Conservation (phyloP, 2,797 vertebrate species). For the Gadopsis bispinosus region DNA sequence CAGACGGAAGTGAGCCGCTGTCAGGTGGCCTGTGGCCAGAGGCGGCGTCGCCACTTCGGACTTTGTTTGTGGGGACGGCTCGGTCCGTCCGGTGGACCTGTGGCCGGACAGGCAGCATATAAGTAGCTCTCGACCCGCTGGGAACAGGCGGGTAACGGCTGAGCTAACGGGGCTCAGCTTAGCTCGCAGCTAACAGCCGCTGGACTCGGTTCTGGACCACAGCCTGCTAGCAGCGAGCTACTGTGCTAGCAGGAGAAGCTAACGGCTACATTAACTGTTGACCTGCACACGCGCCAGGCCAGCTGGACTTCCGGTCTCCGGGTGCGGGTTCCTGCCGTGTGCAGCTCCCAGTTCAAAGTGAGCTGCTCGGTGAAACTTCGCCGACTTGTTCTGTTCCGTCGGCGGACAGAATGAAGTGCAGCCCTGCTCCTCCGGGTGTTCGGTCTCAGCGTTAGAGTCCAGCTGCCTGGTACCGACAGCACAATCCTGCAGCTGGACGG, state of each 20-base stretch:
- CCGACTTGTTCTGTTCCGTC: too few relatives aligned
- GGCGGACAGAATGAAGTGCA: too few relatives aligned
- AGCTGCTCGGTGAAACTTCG: too few relatives aligned
- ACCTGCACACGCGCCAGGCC: too few relatives aligned
- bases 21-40: conserved; percentile 28
- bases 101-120: too few relatives aligned
- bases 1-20: rapidly evolving
- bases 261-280: conserved; percentile 45
- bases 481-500: background rate
- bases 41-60: conserved; percentile 47
- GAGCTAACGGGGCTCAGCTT: background rate
- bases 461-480: background rate
- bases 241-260: conserved; percentile 56
- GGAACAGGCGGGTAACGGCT: background rate
- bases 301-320: too few relatives aligned
- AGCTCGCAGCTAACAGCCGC: conserved; percentile 28
- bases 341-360: too few relatives aligned
- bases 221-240: conserved; percentile 33
- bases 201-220: background rate
- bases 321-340: too few relatives aligned
- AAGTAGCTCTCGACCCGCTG: too few relatives aligned
- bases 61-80: conserved; percentile 37
- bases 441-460: too few relatives aligned
- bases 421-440: too few relatives aligned
- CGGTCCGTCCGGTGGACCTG: conserved; percentile 56